phyloP scores from a whole-genome alignment of 37 sponge, comb jelly and placozoan genomes.

The Chondrilla cf. caribensis region DNA sequence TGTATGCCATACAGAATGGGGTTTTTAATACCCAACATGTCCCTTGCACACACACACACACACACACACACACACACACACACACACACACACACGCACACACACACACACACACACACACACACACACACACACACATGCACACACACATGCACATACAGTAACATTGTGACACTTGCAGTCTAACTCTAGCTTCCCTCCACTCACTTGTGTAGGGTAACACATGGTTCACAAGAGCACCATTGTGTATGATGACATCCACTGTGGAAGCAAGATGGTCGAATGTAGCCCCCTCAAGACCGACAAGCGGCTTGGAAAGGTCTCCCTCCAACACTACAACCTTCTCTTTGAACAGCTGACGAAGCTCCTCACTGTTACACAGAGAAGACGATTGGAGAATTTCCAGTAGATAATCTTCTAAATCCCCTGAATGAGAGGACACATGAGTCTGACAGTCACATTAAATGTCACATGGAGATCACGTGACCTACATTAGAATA shows the following conservation, averaged over 20 bases:
- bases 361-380: not conserved
- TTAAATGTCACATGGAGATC: too few species aligned
- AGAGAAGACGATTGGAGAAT: not conserved
- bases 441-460: too few species aligned
- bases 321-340: constrained; percentile 38
- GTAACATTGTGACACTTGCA: not conserved
- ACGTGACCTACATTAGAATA: too few species aligned
- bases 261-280: not conserved
- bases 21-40: too few species aligned
- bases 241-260: constrained; percentile 57
- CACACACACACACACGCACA: not conserved
- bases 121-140: not conserved
- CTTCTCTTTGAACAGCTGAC: not conserved
- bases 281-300: constrained; percentile 35
- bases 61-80: not conserved
- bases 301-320: constrained; percentile 30
- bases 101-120: not conserved
- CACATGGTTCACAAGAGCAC: constrained; percentile 47
- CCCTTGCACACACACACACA: not conserved
- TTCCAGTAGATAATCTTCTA: not conserved
- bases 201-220: constrained; percentile 36
- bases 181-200: not conserved
- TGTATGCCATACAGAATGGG: too few species aligned
- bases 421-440: too few species aligned
- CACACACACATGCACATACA: constrained; percentile 1